Conservation (phyloP, 2,888 invertebrate species). For the Chesias legatella region DNA sequence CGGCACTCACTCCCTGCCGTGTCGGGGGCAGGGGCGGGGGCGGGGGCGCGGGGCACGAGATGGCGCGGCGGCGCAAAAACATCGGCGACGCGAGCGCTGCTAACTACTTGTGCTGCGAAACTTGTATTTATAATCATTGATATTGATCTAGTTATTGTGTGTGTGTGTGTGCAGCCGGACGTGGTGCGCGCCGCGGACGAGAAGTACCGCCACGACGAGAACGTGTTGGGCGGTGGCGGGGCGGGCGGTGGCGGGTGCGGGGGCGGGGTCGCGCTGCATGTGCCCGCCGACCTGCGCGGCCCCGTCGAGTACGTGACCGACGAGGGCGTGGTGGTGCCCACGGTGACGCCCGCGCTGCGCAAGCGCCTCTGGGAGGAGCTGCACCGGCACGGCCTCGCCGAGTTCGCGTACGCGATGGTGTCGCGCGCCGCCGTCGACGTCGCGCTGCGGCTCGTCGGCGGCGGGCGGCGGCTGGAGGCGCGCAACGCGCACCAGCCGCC, state of each 20-base stretch:
- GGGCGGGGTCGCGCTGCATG: constrained; percentile 39
- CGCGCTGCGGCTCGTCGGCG: constrained; percentile 87
- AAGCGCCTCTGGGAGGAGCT: constrained; percentile 84
- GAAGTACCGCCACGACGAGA: constrained; percentile 91
- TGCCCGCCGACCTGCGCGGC: constrained; percentile 82
- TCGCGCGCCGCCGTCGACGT: constrained; percentile 93
- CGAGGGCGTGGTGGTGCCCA: constrained; percentile 89
- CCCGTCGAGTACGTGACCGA: constrained; percentile 86
- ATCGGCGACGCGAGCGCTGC: constrained; percentile 88
- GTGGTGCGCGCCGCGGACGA: constrained; percentile 61
- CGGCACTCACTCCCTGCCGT: too few species aligned
- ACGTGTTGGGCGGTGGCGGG: constrained; percentile 79
- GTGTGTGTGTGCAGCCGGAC: constrained; percentile 44
- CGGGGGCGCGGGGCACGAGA: constrained; percentile 44
- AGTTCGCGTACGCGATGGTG: constrained; percentile 84
- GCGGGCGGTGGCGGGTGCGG: constrained; percentile 25
- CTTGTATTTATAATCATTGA: too few species aligned
- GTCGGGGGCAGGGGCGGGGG: constrained; percentile 35
- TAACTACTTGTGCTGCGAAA: too few species aligned
- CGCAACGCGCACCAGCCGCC: constrained; percentile 95
- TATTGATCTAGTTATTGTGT: too few species aligned
- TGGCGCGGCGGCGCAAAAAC: constrained; percentile 83
- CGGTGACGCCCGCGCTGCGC: constrained; percentile 84
- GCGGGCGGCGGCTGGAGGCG: constrained; percentile 90
- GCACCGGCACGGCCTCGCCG: constrained; percentile 81